Evolutionary conservation across 2,797 vertebrate genomes (phyloP).

Genomic region (Malacoctenus gilli): DNA sequence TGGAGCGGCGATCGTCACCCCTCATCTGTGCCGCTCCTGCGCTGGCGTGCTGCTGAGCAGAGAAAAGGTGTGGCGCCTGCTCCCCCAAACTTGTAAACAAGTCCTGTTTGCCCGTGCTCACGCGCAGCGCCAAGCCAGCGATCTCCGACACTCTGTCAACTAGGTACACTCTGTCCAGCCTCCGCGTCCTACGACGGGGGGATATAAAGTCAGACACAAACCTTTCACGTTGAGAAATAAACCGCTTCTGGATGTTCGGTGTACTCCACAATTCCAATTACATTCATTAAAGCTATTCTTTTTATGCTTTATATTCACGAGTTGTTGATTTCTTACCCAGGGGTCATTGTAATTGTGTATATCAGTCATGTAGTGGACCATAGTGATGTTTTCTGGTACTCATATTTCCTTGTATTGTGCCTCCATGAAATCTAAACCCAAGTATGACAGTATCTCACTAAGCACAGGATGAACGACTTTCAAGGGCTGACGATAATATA

Average conservation of each 20-base stretch:
- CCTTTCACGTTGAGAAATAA: no score
- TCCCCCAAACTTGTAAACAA: conserved; percentile 70
- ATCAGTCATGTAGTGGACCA: conserved; percentile 25
- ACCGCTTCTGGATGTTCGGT: no score
- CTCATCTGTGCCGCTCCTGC: conserved; percentile 27
- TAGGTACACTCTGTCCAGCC: conserved; percentile 3
- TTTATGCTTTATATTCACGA: not conserved
- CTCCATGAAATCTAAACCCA: conserved; percentile 46
- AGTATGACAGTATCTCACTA: conserved; percentile 40
- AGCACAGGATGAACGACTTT: conserved; percentile 20
- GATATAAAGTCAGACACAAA: no score
- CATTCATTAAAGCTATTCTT: no score
- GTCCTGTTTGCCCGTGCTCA: conserved; percentile 31
- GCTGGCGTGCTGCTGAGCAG: conserved; percentile 42
- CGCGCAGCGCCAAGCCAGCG: conserved; percentile 37
- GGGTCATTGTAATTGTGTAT: conserved; percentile 3
- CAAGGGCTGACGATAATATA: conserved; percentile 25
- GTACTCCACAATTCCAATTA: not conserved
- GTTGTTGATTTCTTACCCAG: conserved; percentile 5
- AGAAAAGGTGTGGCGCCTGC: conserved; percentile 59
- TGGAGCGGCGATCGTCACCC: conserved; percentile 19
- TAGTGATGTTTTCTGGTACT: conserved; percentile 36
- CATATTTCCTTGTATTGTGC: conserved; percentile 46
- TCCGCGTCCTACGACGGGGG: no score
- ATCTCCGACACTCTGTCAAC: conserved; percentile 12